These are phyloP conservation scores for Parascotia fuliginaria DNA, from an alignment of 2,888 invertebrate species.

Conservation along the genomic window DNA sequence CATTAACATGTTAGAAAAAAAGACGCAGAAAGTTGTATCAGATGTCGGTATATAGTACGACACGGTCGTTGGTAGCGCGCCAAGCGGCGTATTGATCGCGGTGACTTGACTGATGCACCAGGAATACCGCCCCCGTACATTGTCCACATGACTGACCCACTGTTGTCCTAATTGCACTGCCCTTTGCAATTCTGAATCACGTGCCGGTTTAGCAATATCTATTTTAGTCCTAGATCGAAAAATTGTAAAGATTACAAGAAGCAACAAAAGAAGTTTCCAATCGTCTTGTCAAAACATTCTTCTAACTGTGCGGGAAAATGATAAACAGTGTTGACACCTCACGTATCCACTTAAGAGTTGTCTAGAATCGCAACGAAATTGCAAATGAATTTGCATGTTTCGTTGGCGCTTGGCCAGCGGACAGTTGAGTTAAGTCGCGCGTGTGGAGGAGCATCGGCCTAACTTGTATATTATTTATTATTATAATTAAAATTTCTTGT, in stretches of 20 bases:
- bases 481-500: slow-evolving; percentile 8
- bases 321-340: slow-evolving; percentile 60
- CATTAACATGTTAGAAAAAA: slow-evolving; percentile 10
- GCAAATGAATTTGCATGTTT: slow-evolving; percentile 77
- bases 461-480: slow-evolving; percentile 25
- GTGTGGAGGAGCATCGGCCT: slow-evolving; percentile 52
- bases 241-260: not conserved
- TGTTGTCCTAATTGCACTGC: slow-evolving; percentile 62
- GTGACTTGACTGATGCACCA: slow-evolving; percentile 32
- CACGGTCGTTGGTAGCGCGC: slow-evolving; percentile 53
- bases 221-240: slow-evolving; percentile 7
- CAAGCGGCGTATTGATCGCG: slow-evolving; percentile 48
- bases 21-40: slow-evolving; percentile 20
- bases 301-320: slow-evolving; percentile 35
- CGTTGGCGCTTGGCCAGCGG: slow-evolving; percentile 65
- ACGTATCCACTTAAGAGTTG: slow-evolving; percentile 47
- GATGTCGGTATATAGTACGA: slow-evolving; percentile 32
- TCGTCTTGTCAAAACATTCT: slow-evolving; percentile 9
- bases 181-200: slow-evolving; percentile 69
- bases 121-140: slow-evolving; percentile 42
- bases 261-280: not conserved
- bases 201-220: slow-evolving; percentile 44
- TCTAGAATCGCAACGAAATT: slow-evolving; percentile 62
- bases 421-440: slow-evolving; percentile 47
- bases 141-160: slow-evolving; percentile 60